Base-by-base conservation (phyloP, 2,113 vertebrate species). In the Laterallus jamaicensis region DNA sequence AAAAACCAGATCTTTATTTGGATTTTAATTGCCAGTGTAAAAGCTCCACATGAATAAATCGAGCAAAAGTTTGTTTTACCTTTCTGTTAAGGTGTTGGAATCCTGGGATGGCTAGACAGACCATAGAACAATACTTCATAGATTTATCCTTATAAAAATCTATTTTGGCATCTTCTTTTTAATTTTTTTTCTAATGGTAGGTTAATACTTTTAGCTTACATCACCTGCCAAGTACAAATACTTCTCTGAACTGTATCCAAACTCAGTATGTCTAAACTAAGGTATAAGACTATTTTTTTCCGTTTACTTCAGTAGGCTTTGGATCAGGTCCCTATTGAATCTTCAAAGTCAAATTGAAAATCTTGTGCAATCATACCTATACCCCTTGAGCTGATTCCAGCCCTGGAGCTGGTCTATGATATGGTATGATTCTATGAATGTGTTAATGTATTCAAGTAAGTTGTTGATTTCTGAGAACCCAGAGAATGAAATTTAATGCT, bases 171-270 rank as follows among this genome's bases (percentile, higher is more conserved):
- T 35, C 44, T 17, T 18, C 17, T 47, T 5, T 64, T 80, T 88
- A 16, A 16, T 44, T 44, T 89, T 73, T 82, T 49, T 19, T 16
- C 68, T 82, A 86, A 92, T 83, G 85, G 77, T 86, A 76, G 58
- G 66, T 88, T 96, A 96, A 90, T 93, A 49, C 84, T n/a, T 92
- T 92, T 94, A 56, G 39, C 90, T 96, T 92, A 40, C 15, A 58
- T 88, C 54, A 93, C 14, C 39, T 92, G 93, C 95, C 92, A 94
- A 96, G 56, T 64, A 78, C 3, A 0, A 92, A 60, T 62, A 83
- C 66, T 91, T 86, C 49, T 96, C 77, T 96, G 86, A 96, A 96
- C 86, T 73, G 4, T 58, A 82, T 89, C 88, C 92, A 96, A 66
- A 76, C 32, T 55, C 73, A 79, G 58, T 91, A 79, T 42, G 69